phyloP scores from a whole-genome alignment of 1,140 invertebrate genomes.

The Drosophila chauvacae region DNA sequence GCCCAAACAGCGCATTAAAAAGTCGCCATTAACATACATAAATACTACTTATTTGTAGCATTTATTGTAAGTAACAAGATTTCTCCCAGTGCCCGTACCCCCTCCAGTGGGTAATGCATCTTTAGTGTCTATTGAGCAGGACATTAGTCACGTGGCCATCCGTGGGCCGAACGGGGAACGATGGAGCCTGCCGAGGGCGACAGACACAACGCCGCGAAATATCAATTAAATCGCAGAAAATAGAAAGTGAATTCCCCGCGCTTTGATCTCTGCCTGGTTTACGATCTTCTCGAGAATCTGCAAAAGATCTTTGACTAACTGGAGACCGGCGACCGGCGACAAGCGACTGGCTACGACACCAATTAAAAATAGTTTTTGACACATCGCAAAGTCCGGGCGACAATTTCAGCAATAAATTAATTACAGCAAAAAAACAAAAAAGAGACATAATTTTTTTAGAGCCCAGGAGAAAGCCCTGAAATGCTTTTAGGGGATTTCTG shows the following conservation, averaged over 20 bases:
- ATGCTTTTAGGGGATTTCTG: conserved; percentile 3
- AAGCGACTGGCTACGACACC: conserved; percentile 14
- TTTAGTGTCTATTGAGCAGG: conserved; percentile 82
- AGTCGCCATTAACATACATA: background rate
- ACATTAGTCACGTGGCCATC: conserved; percentile 73
- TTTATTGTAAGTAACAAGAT: background rate
- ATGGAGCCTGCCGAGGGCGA: background rate
- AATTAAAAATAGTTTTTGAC: conserved; percentile 83
- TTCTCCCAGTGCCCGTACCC: background rate
- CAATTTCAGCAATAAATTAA: conserved; percentile 77
- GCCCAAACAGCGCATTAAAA: background rate
- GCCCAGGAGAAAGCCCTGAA: conserved; percentile 19
- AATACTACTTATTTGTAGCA: background rate
- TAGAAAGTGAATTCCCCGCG: conserved; percentile 62
- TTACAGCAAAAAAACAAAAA: conserved; percentile 36
- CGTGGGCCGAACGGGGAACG: conserved; percentile 22
- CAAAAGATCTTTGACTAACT: conserved; percentile 25
- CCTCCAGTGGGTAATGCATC: conserved; percentile 65
- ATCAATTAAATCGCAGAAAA: conserved; percentile 76
- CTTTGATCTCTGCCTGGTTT: conserved; percentile 75
- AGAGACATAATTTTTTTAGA: background rate
- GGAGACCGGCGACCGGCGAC: background rate
- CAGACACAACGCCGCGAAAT: conserved; percentile 62
- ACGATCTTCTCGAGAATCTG: conserved; percentile 54
- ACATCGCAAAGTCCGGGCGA: conserved; percentile 56